Evolutionary conservation across 2,797 vertebrate genomes (phyloP), one percentile per base, ranked within the genome.

Genomic region (Rhinoraja longicauda): DNA sequence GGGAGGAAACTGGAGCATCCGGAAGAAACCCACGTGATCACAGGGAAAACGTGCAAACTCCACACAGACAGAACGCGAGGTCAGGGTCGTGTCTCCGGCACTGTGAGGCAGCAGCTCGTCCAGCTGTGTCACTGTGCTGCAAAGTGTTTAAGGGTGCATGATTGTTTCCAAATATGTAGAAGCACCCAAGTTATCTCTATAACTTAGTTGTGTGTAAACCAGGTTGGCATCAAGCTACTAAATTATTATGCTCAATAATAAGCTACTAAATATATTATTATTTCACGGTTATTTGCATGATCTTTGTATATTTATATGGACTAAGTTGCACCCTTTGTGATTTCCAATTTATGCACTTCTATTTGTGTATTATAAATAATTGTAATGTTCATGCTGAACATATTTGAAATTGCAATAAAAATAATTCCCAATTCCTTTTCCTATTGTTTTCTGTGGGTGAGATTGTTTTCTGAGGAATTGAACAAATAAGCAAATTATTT

Each of bases 81-180:
- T 45, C 2, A 45, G 45, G 45, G 45, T 45, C 2, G 2, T 45
- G 45, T 45, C 45, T 45, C 45, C 4, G 45, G 45, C 45, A 3
- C 45, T 45, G 45, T 45, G 45, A 45, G 45, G 45, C 45, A 45
- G 2, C 2, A 45, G 45, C 45, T 45, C 45, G 45, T 45, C 45
- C 45, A 45, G 45, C 45, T 45, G 39, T 45, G 39, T 45, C 39
- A 2, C 39, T 45, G 45, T 45, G 2, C 45, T 45, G 45, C 59
- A 88, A 88, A 21, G n/a, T 88, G 84, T 64, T 36, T 86, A 84
- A 84, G 26, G 53, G 24, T 84, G 12, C 59, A 64, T 86, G 57
- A 32, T 29, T 67, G 59, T 32, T 64, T 32, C n/a, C 17, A 36
- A n/a, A 88, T 32, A 67, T 0, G 0, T 36, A 9, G 13, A 19